Evolutionary conservation across 2,113 vertebrate genomes (phyloP).

Genomic region (Ramphastos sulfuratus): DNA sequence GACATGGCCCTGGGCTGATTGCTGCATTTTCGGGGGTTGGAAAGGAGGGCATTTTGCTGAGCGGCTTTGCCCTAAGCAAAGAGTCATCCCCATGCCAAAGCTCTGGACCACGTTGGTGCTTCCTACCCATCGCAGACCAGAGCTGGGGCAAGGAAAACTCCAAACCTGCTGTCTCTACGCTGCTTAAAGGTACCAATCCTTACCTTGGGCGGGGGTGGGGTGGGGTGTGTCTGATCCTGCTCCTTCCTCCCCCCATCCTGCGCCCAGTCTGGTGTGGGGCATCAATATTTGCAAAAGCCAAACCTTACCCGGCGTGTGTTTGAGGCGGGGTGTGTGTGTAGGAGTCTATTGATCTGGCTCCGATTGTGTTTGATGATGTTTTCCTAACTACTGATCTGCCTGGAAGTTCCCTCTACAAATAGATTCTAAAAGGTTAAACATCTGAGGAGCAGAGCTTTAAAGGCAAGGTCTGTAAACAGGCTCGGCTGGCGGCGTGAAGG

Average conservation of each 20-base stretch:
- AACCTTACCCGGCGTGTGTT: neutral
- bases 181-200: fast-evolving
- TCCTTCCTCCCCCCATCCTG: neutral
- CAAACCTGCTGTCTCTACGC: fast-evolving
- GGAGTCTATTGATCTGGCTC: neutral
- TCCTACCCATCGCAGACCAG: neutral
- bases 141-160: fast-evolving
- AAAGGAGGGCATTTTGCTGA: neutral
- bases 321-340: neutral
- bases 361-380: neutral
- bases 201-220: no score
- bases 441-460: neutral
- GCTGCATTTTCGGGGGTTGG: neutral
- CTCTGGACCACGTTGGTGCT: neutral
- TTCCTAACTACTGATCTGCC: neutral
- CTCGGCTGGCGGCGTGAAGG: neutral
- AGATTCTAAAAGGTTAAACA: neutral
- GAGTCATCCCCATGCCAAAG: fast-evolving
- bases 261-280: fast-evolving
- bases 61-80: neutral
- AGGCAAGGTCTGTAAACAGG: neutral
- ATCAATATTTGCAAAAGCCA: neutral
- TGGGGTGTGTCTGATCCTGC: neutral
- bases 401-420: slow-evolving; percentile 5
- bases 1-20: fast-evolving